Evolutionary conservation across 1,140 invertebrate species (phyloP).

Genomic region (Bombus balteatus): DNA sequence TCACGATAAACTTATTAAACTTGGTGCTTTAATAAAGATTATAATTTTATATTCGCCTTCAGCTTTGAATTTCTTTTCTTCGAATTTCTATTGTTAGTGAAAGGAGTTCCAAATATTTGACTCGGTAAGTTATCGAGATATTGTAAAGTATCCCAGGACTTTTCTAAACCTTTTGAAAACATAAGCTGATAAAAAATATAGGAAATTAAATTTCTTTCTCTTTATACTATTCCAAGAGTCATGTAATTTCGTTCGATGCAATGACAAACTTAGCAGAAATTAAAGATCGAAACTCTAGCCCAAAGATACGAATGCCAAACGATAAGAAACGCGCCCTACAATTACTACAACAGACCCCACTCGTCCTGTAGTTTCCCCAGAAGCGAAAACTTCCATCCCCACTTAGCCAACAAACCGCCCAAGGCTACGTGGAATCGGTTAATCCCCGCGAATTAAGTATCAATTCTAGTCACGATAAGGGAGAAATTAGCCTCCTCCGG

Average conservation of each 20-base stretch:
- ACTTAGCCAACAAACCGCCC: background rate
- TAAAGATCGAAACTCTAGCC: background rate
- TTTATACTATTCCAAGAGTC: background rate
- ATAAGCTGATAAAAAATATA: background rate
- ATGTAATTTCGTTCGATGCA: background rate
- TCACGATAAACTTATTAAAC: background rate
- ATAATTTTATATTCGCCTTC: background rate
- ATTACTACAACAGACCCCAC: background rate
- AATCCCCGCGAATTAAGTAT: slow-evolving; percentile 44
- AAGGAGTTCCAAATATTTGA: background rate
- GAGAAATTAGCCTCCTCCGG: slow-evolving; percentile 23
- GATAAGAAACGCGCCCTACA: slow-evolving; percentile 4
- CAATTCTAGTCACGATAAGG: slow-evolving; percentile 44
- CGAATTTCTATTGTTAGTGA: background rate
- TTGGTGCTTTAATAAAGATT: background rate
- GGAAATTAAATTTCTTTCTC: background rate
- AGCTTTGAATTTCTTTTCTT: background rate
- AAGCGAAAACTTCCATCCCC: background rate
- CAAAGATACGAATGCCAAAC: background rate
- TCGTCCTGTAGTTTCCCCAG: too few species aligned
- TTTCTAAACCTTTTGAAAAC: background rate
- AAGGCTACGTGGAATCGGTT: background rate
- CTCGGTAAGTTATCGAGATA: background rate
- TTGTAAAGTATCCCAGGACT: background rate
- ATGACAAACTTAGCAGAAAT: background rate